phyloP scores from a whole-genome alignment of 2,888 invertebrate genomes.

The Sussaba pulchella region DNA sequence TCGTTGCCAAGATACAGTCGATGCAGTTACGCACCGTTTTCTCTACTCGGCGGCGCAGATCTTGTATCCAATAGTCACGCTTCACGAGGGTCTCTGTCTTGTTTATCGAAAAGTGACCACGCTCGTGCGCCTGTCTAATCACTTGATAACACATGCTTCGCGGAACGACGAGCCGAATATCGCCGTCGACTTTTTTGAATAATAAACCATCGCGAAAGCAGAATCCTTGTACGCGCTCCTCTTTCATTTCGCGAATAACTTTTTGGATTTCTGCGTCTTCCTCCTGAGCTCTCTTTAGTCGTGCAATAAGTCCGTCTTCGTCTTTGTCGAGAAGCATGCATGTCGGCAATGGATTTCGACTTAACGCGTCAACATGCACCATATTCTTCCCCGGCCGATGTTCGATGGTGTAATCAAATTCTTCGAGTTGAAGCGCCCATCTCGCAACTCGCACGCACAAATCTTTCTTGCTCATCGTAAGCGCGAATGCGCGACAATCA shows the following conservation, averaged over 20 bases:
- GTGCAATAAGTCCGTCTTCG: conserved; percentile 5
- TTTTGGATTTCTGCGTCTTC: not conserved
- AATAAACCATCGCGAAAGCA: conserved; percentile 45
- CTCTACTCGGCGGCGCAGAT: conserved; percentile 52
- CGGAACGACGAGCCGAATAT: conserved; percentile 31
- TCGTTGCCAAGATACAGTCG: conserved; percentile 60
- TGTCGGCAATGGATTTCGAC: conserved; percentile 65
- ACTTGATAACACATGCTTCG: conserved; percentile 36
- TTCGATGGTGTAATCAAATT: conserved; percentile 69
- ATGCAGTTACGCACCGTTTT: conserved; percentile 59
- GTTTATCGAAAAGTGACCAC: conserved; percentile 36
- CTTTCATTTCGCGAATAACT: not conserved
- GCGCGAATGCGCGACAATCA: conserved; percentile 69
- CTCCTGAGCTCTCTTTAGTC: conserved; percentile 30
- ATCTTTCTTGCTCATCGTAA: conserved; percentile 69
- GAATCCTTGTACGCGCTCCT: conserved; percentile 19
- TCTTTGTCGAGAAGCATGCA: conserved; percentile 36
- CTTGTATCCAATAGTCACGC: conserved; percentile 73
- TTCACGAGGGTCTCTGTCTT: conserved; percentile 47
- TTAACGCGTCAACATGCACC: conserved; percentile 71
- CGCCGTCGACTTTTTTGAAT: conserved; percentile 30
- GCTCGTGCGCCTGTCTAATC: conserved; percentile 32
- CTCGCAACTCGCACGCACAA: conserved; percentile 65
- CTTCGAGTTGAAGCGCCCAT: conserved; percentile 69
- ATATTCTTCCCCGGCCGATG: conserved; percentile 69